Evolutionary conservation across 2,113 vertebrate species (phyloP).

Genomic region (Promerops cafer): DNA sequence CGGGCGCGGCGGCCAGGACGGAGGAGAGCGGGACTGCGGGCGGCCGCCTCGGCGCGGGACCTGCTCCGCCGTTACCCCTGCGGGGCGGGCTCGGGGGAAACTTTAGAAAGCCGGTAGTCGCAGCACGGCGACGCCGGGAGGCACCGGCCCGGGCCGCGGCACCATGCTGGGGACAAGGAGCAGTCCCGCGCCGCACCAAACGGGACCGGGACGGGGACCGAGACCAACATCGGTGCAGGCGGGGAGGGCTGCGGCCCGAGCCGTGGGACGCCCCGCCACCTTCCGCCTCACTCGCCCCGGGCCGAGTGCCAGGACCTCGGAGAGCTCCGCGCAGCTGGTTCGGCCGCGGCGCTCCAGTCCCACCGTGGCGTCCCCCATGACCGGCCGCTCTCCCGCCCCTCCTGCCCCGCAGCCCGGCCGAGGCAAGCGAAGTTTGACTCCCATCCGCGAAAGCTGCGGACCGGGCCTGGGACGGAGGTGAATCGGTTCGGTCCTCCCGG

Average conservation of each 20-base stretch:
- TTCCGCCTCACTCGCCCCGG: background rate
- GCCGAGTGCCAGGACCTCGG: conserved; percentile 28
- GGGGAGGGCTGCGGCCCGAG: background rate
- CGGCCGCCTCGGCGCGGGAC: background rate
- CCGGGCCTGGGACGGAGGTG: background rate
- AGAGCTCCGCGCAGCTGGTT: background rate
- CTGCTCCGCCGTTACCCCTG: background rate
- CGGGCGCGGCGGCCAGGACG: background rate
- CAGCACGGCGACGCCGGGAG: background rate
- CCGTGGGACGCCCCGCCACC: background rate
- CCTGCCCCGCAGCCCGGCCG: background rate
- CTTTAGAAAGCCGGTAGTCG: background rate
- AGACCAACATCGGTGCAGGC: background rate
- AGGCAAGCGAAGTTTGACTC: background rate
- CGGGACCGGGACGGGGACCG: background rate
- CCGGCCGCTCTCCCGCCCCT: background rate
- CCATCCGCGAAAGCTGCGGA: background rate
- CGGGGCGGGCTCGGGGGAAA: background rate
- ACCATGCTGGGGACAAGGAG: background rate
- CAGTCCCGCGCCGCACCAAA: background rate
- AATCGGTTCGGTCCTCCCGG: background rate
- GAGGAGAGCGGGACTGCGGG: background rate
- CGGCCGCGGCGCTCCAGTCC: background rate
- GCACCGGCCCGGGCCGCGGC: background rate
- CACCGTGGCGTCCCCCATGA: background rate